Base-by-base conservation (phyloP, 1,140 invertebrate genomes). In the Drosophila kanapiae region DNA sequence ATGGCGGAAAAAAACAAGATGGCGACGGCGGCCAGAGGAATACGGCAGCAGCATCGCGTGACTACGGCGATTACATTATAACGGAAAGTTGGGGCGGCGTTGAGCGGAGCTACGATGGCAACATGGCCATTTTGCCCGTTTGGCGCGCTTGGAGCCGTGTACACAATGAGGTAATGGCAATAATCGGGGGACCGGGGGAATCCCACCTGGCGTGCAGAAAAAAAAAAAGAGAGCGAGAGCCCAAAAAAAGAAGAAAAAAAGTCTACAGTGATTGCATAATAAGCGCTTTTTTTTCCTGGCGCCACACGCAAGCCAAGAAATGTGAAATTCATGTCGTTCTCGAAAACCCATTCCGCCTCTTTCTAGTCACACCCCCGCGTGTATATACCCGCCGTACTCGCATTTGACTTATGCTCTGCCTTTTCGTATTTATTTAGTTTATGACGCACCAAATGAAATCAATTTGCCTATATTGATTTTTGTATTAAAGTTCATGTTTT, bases 21-120 rank as follows among this genome's bases (percentile, higher is more conserved):
- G 91, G 86, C 23, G 23, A 23, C 82, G 72, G 62, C 83, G 70
- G 65, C 83, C 71, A 53, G 49, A 64, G 77, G 48, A 48, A 54
- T 47, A 49, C 48, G 43, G 49, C 48, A 14, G 45, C 91, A 85
- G 81, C 79, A 91, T 92, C 82, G 91, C 91, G 91, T 92, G 91
- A 91, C 91, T 92, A 91, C 91, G 85, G 78, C 82, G 84, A 92
- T 92, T 92, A 92, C 85, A 90, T 92, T 92, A 90, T 92, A 91
- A 92, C 91, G 79, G 91, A 92, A 90, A 85, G 91, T 87, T 92
- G 91, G 91, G 87, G 84, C 65, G 91, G 91, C 76, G 91, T 92
- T 71, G 91, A 92, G 69, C 91, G 91, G 65, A 87, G 87, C 91
- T 92, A 92, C 78, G 91, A 92, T 65, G 87, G 91, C 76, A 90